phyloP scores from a whole-genome alignment of 2,113 vertebrate genomes.

The Tympanuchus pallidicinctus region DNA sequence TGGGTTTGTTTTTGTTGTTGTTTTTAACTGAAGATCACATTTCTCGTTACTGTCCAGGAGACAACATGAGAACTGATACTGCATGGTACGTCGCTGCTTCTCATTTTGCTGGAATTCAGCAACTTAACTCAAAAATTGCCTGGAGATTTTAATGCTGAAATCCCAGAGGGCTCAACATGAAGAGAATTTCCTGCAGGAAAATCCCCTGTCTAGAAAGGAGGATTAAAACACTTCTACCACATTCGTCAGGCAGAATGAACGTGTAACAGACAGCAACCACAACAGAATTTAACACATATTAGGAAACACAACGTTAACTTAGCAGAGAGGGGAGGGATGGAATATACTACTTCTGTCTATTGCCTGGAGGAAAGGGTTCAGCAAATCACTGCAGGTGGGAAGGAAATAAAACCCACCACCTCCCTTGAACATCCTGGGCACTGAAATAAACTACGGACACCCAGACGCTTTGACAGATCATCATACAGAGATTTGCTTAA shows the following conservation, averaged over 20 bases:
- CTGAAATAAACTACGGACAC: not conserved
- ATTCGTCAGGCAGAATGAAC: not conserved
- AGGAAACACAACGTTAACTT: not conserved
- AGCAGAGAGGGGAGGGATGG: not conserved
- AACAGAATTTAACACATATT: not conserved
- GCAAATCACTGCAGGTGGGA: not conserved
- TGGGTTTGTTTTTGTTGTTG: not conserved
- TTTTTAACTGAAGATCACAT: not conserved
- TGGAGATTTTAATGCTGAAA: not conserved
- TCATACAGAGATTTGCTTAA: constrained; percentile 8
- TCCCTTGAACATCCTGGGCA: not conserved
- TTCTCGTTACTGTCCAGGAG: not conserved
- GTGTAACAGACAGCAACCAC: not conserved
- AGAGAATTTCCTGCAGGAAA: constrained; percentile 40
- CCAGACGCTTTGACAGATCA: not conserved
- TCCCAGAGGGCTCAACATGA: not conserved
- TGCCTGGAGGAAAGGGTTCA: not conserved
- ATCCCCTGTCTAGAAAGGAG: not conserved
- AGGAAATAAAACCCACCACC: not conserved
- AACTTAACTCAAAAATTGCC: not conserved
- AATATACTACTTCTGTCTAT: not conserved
- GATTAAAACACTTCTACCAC: not conserved
- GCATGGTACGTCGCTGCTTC: not conserved
- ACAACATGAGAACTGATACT: not conserved
- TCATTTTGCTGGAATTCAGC: not conserved